Conservation (phyloP, 2,888 invertebrate species). For the Pyrrhosoma nymphula region DNA sequence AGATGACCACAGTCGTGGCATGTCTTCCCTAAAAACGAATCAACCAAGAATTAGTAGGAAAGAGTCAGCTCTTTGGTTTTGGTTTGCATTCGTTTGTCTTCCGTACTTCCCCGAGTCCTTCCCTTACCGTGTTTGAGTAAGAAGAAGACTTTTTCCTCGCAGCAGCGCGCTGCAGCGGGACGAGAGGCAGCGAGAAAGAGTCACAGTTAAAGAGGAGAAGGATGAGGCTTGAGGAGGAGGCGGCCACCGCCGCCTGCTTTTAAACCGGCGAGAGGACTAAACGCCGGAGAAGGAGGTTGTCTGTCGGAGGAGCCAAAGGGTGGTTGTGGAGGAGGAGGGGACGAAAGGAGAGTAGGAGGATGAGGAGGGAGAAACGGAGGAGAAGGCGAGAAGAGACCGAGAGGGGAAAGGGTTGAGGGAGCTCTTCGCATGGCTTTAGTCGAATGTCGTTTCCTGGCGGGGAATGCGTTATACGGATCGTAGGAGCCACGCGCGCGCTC, state of each 20-base stretch:
- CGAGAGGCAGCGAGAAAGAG: neutral
- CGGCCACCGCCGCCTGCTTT: neutral
- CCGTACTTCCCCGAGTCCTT: slow-evolving; percentile 2
- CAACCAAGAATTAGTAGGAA: too few species aligned
- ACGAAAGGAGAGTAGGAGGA: neutral
- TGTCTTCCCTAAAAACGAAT: too few species aligned
- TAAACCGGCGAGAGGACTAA: slow-evolving; percentile 20
- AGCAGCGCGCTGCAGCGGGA: neutral
- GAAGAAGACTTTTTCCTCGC: neutral
- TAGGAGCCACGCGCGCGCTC: slow-evolving; percentile 7
- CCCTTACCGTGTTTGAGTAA: neutral
- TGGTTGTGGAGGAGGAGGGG: neutral
- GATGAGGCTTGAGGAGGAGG: neutral
- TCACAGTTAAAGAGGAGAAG: slow-evolving; percentile 4
- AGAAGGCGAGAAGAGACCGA: neutral
- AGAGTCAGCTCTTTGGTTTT: too few species aligned
- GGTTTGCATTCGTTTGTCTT: too few species aligned
- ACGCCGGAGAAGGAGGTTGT: slow-evolving; percentile 37
- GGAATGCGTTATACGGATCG: slow-evolving; percentile 36
- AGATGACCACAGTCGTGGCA: too few species aligned
- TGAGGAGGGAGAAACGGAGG: neutral
- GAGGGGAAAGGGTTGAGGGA: slow-evolving; percentile 28
- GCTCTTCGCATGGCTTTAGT: slow-evolving; percentile 34
- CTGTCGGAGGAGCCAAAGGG: neutral
- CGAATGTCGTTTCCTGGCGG: slow-evolving; percentile 32